These are phyloP conservation scores for Trachops cirrhosus DNA, from an alignment of 2,797 vertebrate genomes.

Conservation along the genomic window DNA sequence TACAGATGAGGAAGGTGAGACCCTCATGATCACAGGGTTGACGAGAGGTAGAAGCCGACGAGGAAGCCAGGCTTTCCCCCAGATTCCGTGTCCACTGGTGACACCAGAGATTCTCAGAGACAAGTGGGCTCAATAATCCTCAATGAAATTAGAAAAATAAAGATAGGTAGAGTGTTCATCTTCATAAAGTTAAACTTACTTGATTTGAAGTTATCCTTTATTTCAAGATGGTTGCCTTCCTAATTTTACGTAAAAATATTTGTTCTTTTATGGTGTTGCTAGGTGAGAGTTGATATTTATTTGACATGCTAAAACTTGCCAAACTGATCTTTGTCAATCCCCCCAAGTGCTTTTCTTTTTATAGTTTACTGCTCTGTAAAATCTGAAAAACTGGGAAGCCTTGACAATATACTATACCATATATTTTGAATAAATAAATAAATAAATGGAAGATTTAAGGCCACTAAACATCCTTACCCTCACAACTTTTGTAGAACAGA, in stretches of 20 bases:
- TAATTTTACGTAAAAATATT: constrained; percentile 15
- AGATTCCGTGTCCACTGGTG: neutral
- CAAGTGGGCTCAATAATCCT: neutral
- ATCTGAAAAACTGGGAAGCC: neutral
- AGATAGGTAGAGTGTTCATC: neutral
- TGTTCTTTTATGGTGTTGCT: neutral
- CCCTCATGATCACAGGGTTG: neutral
- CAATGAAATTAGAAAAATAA: constrained; percentile 14
- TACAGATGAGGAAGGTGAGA: neutral
- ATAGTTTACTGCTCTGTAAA: neutral
- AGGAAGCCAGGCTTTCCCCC: neutral
- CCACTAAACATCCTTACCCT: neutral
- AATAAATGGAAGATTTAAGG: neutral
- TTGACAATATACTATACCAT: neutral
- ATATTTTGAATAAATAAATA: constrained; percentile 1
- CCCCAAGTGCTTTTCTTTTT: neutral
- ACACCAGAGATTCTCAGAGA: neutral
- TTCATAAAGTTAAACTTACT: neutral
- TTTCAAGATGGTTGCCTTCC: neutral
- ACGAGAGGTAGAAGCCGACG: neutral
- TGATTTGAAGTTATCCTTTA: neutral
- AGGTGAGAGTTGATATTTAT: neutral
- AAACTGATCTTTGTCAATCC: neutral
- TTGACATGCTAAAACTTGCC: neutral
- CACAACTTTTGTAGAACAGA: neutral